phyloP scores from a whole-genome alignment of 2,888 invertebrate genomes.

The Cephus nigrinus region DNA sequence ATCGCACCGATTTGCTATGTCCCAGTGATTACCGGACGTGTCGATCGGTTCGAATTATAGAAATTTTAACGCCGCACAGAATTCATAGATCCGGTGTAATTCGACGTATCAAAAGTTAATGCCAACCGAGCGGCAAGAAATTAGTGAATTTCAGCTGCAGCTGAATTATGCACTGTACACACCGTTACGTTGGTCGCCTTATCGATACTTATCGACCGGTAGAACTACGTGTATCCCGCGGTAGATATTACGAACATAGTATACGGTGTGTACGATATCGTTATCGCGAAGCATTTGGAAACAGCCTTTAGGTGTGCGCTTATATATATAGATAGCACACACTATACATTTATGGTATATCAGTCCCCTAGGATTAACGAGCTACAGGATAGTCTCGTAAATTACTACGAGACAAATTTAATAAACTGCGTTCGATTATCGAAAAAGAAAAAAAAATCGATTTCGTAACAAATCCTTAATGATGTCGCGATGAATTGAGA shows the following conservation, averaged over 20 bases:
- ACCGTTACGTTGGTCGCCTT: neutral
- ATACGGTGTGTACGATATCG: neutral
- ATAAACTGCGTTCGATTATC: neutral
- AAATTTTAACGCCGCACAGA: neutral
- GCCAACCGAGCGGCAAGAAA: neutral
- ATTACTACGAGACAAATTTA: neutral
- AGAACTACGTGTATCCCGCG: neutral
- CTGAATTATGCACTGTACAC: neutral
- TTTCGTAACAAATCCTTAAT: no score
- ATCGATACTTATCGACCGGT: neutral
- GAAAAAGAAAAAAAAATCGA: neutral
- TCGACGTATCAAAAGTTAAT: neutral
- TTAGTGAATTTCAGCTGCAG: neutral
- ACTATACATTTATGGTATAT: neutral
- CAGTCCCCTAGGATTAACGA: neutral
- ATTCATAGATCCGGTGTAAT: neutral
- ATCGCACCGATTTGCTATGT: conserved; percentile 47
- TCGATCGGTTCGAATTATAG: neutral
- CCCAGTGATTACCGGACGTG: neutral
- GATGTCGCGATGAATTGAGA: no score
- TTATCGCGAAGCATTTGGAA: neutral
- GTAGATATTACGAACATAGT: neutral
- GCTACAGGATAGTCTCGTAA: neutral
- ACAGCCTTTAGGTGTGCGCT: neutral
- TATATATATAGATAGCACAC: neutral